phyloP scores from a whole-genome alignment of 1,140 invertebrate genomes.

The Lordiphosa stackelbergi region DNA sequence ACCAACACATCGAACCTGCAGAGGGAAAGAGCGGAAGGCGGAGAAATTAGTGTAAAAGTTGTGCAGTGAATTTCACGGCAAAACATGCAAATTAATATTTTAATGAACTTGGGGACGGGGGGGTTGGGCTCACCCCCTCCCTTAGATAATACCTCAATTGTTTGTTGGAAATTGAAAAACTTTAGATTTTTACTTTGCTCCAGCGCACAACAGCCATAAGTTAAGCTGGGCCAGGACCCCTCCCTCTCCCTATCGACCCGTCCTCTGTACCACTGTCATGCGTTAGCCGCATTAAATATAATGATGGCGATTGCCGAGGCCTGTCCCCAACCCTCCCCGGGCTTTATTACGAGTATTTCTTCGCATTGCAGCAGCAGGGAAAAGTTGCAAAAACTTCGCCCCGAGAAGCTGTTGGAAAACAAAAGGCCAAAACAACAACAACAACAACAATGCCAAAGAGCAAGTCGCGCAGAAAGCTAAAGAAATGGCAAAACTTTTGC shows the following conservation, averaged over 20 bases:
- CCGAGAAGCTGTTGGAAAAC: conserved; percentile 40
- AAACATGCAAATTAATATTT: conserved; percentile 74
- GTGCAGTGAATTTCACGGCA: conserved; percentile 9
- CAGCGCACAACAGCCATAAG: conserved; percentile 31
- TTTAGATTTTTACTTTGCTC: conserved; percentile 43
- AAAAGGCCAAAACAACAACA: conserved; percentile 43
- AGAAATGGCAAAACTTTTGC: conserved; percentile 69
- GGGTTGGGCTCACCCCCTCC: not conserved
- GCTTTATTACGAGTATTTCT: conserved; percentile 62
- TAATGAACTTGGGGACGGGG: conserved; percentile 50
- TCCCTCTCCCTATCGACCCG: no score
- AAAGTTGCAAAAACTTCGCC: conserved; percentile 66
- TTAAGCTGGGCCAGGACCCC: conserved; percentile 22
- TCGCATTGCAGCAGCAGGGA: conserved; percentile 55
- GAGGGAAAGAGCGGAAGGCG: not conserved
- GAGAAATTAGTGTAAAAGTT: conserved; percentile 25
- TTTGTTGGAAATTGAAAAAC: conserved; percentile 73
- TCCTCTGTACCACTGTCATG: conserved; percentile 20
- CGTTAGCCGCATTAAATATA: conserved; percentile 72
- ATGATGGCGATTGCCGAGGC: conserved; percentile 62
- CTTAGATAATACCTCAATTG: conserved; percentile 69
- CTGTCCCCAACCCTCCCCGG: conserved; percentile 14
- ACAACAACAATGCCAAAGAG: conserved; percentile 8
- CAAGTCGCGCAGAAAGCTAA: conserved; percentile 53
- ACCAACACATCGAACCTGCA: conserved; percentile 97